phyloP scores from a whole-genome alignment of 2,113 vertebrate genomes.

The Trematocara stigmaticum region DNA sequence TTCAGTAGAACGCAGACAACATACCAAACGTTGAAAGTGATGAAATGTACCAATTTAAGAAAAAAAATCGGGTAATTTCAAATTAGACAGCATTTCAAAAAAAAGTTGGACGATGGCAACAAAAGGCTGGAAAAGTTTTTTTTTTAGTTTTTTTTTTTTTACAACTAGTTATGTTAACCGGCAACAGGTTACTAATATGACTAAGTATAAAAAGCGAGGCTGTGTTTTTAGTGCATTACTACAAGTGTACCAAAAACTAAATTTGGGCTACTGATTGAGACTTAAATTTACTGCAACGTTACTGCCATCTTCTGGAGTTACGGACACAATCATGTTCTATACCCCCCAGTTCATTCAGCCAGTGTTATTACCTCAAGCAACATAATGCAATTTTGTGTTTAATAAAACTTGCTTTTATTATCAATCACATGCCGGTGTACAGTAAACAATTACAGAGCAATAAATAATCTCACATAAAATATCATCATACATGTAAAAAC shows the following conservation, averaged over 20 bases:
- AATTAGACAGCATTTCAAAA: neutral
- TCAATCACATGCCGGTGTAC: neutral
- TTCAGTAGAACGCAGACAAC: neutral
- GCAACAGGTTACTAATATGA: neutral
- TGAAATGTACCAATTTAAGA: neutral
- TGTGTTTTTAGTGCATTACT: neutral
- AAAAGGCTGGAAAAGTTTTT: neutral
- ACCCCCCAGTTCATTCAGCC: neutral
- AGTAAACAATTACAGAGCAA: neutral
- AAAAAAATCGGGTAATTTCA: neutral
- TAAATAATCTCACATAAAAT: slow-evolving; percentile 22
- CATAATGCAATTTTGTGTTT: neutral
- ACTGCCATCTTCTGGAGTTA: neutral
- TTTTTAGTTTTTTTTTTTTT: neutral
- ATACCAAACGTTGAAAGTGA: neutral
- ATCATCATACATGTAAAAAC: neutral
- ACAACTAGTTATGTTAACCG: neutral
- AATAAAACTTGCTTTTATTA: neutral
- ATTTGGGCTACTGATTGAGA: neutral
- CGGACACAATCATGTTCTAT: neutral
- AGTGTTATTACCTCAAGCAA: neutral
- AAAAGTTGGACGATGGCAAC: neutral
- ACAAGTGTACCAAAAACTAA: neutral
- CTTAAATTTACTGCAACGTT: neutral
- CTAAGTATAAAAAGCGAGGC: neutral